A percentile compares a stretch with the other conserved stretches of the same genome.
Evolutionary conservation across 2,113 vertebrate genomes (phyloP).

Genomic region (Hemicordylus capensis): DNA sequence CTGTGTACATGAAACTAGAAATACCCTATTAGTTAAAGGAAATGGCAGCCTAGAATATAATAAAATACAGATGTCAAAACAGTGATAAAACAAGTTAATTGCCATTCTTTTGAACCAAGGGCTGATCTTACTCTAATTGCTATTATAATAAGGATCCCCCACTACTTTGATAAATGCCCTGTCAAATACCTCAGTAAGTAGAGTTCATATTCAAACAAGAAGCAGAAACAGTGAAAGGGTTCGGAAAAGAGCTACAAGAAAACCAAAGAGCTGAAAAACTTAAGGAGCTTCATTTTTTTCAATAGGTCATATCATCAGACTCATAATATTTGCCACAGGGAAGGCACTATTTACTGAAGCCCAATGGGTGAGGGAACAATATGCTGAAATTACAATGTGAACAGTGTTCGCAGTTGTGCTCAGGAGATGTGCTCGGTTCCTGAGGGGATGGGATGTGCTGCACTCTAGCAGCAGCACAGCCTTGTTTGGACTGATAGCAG

Average conservation of each 20-base stretch:
- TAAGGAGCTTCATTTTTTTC: not conserved
- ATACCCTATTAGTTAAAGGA: not conserved
- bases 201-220: not conserved
- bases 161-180: not conserved
- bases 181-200: not conserved
- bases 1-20: not conserved
- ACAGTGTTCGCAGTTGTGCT: too few species aligned
- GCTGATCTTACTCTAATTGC: slow-evolving; percentile 25
- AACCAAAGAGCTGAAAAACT: not conserved
- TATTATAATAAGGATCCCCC: slow-evolving; percentile 18
- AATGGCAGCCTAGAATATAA: not conserved
- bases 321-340: too few species aligned
- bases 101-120: slow-evolving; percentile 4
- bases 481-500: too few species aligned
- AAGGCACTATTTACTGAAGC: not conserved
- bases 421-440: too few species aligned
- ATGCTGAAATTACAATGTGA: not conserved
- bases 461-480: too few species aligned
- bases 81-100: slow-evolving; percentile 9
- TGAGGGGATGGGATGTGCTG: too few species aligned
- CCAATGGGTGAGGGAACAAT: not conserved
- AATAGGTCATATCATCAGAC: too few species aligned
- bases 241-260: not conserved
- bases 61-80: not conserved
- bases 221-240: not conserved